These are phyloP conservation scores for Motacilla tschutschensis DNA, from an alignment of 2,113 vertebrate genomes.

Conservation along the genomic window DNA sequence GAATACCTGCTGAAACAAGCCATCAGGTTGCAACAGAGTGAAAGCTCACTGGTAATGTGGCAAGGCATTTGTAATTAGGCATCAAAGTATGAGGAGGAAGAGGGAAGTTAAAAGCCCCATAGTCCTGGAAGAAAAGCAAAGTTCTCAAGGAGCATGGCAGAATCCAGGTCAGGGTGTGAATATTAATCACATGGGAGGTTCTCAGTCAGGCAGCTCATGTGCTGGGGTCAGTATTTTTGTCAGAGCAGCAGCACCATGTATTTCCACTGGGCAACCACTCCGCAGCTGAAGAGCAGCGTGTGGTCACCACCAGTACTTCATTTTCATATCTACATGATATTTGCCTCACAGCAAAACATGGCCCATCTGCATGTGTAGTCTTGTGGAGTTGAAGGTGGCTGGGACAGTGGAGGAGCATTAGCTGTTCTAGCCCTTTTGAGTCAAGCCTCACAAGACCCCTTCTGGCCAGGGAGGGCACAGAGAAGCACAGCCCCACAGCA, in stretches of 20 bases:
- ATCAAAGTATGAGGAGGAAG: not conserved
- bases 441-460: not conserved
- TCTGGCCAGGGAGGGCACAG: not conserved
- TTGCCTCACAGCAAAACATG: not conserved
- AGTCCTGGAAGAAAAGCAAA: not conserved
- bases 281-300: not conserved
- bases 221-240: not conserved
- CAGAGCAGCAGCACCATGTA: not conserved
- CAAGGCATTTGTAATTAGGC: not conserved
- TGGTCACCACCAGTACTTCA: not conserved
- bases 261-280: not conserved
- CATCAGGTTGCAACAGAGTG: not conserved
- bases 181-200: not conserved
- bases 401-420: not conserved
- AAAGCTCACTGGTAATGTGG: not conserved
- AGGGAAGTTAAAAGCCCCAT: accelerated
- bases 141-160: not conserved
- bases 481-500: not conserved
- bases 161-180: not conserved
- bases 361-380: accelerated
- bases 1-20: conserved; percentile 1
- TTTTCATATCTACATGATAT: not conserved
- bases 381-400: not conserved
- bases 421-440: not conserved
- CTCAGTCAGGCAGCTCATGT: not conserved